A percentile compares a stretch with the other conserved stretches of the same genome.
Conservation (phyloP, 1,140 invertebrate genomes). For the Colletes gigas region DNA sequence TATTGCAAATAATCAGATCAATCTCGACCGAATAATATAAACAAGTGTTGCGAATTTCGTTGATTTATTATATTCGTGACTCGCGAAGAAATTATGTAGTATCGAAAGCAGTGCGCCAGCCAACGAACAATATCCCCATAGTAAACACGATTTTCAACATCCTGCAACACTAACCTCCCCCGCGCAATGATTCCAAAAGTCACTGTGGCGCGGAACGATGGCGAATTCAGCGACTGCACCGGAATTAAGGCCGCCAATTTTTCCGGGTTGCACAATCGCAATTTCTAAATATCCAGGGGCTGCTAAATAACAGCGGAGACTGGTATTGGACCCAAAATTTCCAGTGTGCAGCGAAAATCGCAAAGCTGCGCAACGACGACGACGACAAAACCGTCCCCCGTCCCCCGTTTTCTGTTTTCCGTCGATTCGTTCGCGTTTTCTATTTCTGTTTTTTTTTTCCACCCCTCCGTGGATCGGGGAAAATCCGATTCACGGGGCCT, state of each 20-base stretch:
- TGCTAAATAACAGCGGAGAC: background rate
- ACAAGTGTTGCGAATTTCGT: too few species aligned
- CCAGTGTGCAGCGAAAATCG: background rate
- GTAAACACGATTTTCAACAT: too few species aligned
- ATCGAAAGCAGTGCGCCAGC: too few species aligned
- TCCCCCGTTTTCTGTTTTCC: constrained; percentile 9
- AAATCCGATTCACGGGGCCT: constrained; percentile 20
- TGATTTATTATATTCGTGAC: too few species aligned
- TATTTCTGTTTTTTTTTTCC: constrained; percentile 9
- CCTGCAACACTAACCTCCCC: too few species aligned
- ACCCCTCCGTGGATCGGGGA: background rate
- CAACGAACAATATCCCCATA: too few species aligned
- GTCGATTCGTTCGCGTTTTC: constrained; percentile 9
- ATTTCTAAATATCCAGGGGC: constrained; percentile 29
- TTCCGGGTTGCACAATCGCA: constrained; percentile 10
- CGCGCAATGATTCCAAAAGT: too few species aligned
- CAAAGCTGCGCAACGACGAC: background rate
- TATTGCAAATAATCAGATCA: too few species aligned
- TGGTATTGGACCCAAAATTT: background rate
- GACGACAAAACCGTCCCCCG: constrained; percentile 15
- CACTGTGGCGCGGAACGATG: too few species aligned
- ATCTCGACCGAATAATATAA: too few species aligned
- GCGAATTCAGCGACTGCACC: background rate
- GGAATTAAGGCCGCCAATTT: constrained; percentile 30
- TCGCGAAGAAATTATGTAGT: too few species aligned